These are phyloP conservation scores for Paramormyrops hopkinsi DNA, from an alignment of 2,797 vertebrate genomes.

Conservation along the genomic window DNA sequence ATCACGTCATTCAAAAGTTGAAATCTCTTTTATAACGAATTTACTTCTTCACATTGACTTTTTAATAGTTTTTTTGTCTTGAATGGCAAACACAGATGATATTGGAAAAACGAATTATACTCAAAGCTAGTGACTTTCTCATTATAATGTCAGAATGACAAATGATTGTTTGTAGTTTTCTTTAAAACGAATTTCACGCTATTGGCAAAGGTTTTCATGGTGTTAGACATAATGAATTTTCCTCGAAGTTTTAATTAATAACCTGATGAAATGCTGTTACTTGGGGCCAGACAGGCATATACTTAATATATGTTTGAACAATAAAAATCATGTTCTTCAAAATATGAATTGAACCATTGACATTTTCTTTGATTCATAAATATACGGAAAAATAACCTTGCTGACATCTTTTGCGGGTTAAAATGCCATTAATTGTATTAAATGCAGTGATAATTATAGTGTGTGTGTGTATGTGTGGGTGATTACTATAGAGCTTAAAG, in stretches of 20 bases:
- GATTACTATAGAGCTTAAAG: neutral
- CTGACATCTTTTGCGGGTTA: neutral
- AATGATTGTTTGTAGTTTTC: neutral
- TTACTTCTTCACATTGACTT: neutral
- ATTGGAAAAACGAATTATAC: neutral
- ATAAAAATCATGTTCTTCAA: neutral
- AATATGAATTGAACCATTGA: neutral
- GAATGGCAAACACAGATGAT: neutral
- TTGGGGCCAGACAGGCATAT: neutral
- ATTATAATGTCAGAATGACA: neutral
- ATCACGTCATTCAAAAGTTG: conserved; percentile 30
- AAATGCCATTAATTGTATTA: neutral
- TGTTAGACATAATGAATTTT: neutral
- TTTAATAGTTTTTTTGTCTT: neutral
- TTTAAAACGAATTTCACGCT: neutral
- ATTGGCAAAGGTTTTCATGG: neutral
- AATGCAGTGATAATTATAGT: neutral
- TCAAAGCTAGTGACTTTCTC: neutral
- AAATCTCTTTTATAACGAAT: neutral
- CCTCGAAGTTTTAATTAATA: neutral
- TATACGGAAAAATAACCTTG: neutral
- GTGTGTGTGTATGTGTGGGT: neutral
- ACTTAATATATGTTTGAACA: neutral
- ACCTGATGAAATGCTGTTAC: neutral
- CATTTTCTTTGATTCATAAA: neutral